phyloP scores from a whole-genome alignment of 2,888 invertebrate species.

The Dexiosoma caninum region DNA sequence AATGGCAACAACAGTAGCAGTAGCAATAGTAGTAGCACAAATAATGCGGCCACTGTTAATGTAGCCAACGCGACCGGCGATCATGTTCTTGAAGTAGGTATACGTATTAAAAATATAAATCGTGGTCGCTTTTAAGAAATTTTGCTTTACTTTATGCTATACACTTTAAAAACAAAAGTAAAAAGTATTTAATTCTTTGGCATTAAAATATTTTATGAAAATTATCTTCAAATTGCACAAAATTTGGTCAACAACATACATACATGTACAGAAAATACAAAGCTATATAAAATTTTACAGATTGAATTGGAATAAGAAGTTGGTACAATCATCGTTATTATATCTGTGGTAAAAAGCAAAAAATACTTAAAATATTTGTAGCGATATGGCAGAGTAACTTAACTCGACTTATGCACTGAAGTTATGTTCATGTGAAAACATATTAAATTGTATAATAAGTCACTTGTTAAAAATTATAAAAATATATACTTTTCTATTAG shows the following conservation, averaged over 20 bases:
- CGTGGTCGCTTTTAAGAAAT: slow-evolving; percentile 70
- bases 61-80: slow-evolving; percentile 69
- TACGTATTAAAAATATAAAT: slow-evolving; percentile 76
- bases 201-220: too few species aligned
- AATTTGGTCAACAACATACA: background rate
- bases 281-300: background rate
- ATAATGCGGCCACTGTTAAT: slow-evolving; percentile 59
- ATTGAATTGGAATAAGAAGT: slow-evolving; percentile 17
- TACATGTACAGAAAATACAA: too few species aligned
- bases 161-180: too few species aligned
- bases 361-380: too few species aligned
- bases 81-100: slow-evolving; percentile 76
- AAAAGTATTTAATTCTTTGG: too few species aligned
- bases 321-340: slow-evolving; percentile 26
- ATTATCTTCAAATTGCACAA: background rate
- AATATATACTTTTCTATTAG: too few species aligned
- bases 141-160: background rate
- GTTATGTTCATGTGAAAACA: too few species aligned
- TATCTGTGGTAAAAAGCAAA: too few species aligned
- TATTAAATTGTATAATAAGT: too few species aligned
- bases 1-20: slow-evolving; percentile 62
- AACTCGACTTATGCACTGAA: too few species aligned
- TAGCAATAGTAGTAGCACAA: slow-evolving; percentile 49
- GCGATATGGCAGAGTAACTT: too few species aligned
- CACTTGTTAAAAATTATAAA: too few species aligned